Evolutionary conservation across 2,797 vertebrate genomes (phyloP).

Genomic region (Gorsachius magnificus): DNA sequence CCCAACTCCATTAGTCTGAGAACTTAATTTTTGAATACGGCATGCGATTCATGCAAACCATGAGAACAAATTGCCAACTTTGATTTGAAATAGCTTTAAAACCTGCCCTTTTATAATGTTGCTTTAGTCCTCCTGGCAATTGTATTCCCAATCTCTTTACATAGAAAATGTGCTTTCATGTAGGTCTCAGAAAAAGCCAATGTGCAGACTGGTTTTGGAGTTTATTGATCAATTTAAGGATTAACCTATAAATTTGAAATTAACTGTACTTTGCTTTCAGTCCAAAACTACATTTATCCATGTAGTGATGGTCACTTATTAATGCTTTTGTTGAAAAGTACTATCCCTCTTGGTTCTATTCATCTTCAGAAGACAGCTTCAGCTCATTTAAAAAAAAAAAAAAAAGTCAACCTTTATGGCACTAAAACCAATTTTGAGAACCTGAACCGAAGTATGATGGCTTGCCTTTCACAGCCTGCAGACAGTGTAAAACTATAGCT

Average conservation of each 20-base stretch:
- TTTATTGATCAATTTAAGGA: neutral
- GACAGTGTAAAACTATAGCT: neutral
- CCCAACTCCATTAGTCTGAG: neutral
- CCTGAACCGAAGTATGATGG: neutral
- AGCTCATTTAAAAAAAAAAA: neutral
- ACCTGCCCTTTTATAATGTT: neutral
- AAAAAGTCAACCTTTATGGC: neutral
- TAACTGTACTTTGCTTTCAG: neutral
- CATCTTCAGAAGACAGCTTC: neutral
- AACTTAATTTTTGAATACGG: neutral
- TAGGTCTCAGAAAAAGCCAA: neutral
- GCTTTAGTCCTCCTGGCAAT: neutral
- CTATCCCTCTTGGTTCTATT: neutral
- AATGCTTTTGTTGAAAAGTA: neutral
- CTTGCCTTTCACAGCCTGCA: neutral
- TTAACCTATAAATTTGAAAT: neutral
- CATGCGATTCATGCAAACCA: neutral
- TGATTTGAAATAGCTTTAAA: neutral
- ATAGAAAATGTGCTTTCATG: neutral
- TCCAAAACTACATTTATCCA: neutral
- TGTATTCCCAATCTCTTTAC: neutral
- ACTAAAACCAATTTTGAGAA: neutral
- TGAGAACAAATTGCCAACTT: neutral
- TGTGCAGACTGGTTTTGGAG: neutral
- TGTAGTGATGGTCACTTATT: neutral